Base-by-base conservation (phyloP, 2,797 vertebrate species). In the Siniperca undulata region DNA sequence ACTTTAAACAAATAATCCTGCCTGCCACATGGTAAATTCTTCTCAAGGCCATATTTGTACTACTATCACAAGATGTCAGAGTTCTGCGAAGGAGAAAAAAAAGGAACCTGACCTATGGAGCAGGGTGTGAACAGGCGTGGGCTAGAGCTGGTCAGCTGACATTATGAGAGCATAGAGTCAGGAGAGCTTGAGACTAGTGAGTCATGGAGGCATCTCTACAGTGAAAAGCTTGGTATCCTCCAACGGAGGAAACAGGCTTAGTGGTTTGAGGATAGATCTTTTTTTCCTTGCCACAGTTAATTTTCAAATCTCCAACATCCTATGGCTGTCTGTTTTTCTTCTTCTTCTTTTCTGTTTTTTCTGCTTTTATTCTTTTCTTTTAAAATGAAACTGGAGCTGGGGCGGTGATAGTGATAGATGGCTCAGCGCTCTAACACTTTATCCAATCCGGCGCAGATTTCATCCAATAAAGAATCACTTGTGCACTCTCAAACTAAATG, bases 391-490 rank as follows among this genome's bases (percentile, higher is more conserved):
- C 93, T 91, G 92, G 94, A 96, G 96, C 94, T 86, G 93, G 93
- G 94, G 94, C 90, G 93, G 94, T 95, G 94, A 96, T 96, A 94
- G 96, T 97, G 96, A 97, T 97, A 96, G 96, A 97, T 97, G 95
- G 95, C 95, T 96, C 95, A 95, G 95, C 95, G 96, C 96, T 96
- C 95, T 93, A 97, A 96, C 95, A 96, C 95, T 96, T 96, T 96
- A 96, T 96, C 96, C 95, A 96, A 97, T 96, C 95, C 95, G 94
- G 95, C 93, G 94, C 95, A 96, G 96, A 96, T 96, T 96, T 96
- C 96, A 96, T 97, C 96, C 96, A 96, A 96, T 96, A 96, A 96
- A 96, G 95, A 96, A 96, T 96, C 95, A 96, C 96, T 96, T 97
- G 95, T 96, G 95, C 95, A 95, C 96, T 95, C 95, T 96, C 95